Percentiles rank a stretch among this genome's conserved stretches.
These are phyloP conservation scores for Augiades crinisus DNA, from an alignment of 2,888 invertebrate genomes.

Conservation along the genomic window DNA sequence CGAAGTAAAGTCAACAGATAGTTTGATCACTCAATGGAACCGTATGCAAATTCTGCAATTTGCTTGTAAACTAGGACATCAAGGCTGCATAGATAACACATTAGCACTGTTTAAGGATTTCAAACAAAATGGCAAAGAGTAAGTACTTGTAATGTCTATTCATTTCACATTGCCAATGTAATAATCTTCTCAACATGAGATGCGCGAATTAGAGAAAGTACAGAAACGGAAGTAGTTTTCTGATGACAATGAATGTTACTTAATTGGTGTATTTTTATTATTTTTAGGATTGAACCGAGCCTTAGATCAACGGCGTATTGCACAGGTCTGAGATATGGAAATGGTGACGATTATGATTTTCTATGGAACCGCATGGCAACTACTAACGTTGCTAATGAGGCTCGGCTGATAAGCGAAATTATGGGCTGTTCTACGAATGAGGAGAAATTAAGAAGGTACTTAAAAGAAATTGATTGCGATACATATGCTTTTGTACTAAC, in stretches of 20 bases:
- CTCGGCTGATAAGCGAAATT: slow-evolving; percentile 78
- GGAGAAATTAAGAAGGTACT: slow-evolving; percentile 78
- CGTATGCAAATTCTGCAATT: slow-evolving; percentile 81
- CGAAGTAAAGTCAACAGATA: slow-evolving; percentile 48
- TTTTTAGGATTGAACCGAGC: slow-evolving; percentile 58
- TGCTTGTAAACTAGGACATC: slow-evolving; percentile 83
- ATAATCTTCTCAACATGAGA: no score
- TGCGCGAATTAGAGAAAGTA: no score
- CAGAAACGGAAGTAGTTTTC: no score
- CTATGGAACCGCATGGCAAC: slow-evolving; percentile 81
- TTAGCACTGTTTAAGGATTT: slow-evolving; percentile 48
- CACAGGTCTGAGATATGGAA: slow-evolving; percentile 81
- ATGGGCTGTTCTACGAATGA: slow-evolving; percentile 82
- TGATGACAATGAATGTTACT: no score
- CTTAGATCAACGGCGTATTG: slow-evolving; percentile 84
- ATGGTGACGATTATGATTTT: slow-evolving; percentile 82
- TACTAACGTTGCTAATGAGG: slow-evolving; percentile 83
- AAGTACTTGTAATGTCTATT: no score
- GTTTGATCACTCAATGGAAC: slow-evolving; percentile 77
- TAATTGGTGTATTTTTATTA: no score
- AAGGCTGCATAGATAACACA: slow-evolving; percentile 71
- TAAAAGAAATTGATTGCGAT: no score
- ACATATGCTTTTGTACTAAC: no score
- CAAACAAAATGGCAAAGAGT: slow-evolving; percentile 45
- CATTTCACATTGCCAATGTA: no score